Conservation (phyloP, 2,113 vertebrate species). For the human (Homo sapiens) region DNA sequence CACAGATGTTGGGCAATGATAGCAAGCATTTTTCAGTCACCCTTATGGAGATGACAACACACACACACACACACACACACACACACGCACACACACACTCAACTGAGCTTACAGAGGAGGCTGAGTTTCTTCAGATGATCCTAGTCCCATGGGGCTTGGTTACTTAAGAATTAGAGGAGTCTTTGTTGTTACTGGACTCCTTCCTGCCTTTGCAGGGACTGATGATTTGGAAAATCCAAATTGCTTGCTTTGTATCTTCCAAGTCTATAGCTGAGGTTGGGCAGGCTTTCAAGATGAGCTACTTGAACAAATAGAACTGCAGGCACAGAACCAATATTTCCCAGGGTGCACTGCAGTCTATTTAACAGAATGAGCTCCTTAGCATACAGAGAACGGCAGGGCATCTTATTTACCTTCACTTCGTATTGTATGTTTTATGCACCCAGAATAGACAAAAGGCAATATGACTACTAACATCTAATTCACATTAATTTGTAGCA, state of each 20-base stretch:
- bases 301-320: conserved; percentile 73
- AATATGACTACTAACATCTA: conserved; percentile 70
- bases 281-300: conserved; percentile 67
- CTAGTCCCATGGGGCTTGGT: background rate
- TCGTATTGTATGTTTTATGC: conserved; percentile 54
- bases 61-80: background rate
- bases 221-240: conserved; percentile 70
- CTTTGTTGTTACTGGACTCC: conserved; percentile 43
- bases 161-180: conserved; percentile 67
- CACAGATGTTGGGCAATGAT: conserved; percentile 68
- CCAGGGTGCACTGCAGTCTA: conserved; percentile 71
- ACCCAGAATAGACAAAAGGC: conserved; percentile 75
- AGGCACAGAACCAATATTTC: conserved; percentile 66
- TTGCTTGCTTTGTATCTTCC: conserved; percentile 51
- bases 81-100: background rate
- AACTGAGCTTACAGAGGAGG: background rate
- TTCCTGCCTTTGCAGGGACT: background rate
- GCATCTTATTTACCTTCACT: conserved; percentile 66
- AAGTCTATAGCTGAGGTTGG: conserved; percentile 60
- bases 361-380: conserved; percentile 73
- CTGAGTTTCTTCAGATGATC: conserved; percentile 46
- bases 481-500: conserved; percentile 78
- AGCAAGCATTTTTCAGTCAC: conserved; percentile 25
- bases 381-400: conserved; percentile 60
- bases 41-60: background rate